Evolutionary conservation across 23 tunicate genomes (phyloP).

Genomic region (Ciona savignyi): DNA sequence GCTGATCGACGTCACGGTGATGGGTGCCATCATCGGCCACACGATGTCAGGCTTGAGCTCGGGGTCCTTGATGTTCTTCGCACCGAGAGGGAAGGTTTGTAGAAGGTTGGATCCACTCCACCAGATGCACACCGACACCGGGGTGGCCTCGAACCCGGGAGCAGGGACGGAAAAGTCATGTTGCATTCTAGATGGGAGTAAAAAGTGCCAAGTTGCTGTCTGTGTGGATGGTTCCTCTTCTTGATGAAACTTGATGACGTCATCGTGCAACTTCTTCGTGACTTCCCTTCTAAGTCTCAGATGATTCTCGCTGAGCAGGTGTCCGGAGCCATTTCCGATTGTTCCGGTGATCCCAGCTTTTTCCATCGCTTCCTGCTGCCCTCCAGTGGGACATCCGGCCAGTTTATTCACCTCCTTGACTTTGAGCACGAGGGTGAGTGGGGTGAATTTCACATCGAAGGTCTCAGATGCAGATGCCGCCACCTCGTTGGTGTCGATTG

Average conservation of each 20-base stretch:
- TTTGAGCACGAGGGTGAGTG: constrained; percentile 31
- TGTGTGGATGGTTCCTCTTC: no score
- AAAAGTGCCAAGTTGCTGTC: constrained; percentile 72
- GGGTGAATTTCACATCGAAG: constrained; percentile 55
- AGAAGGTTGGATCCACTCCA: constrained; percentile 37
- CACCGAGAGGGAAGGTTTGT: constrained; percentile 32
- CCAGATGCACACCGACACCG: constrained; percentile 67
- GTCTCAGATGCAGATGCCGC: constrained; percentile 14
- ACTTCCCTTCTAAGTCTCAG: constrained; percentile 17
- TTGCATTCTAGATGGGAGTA: constrained; percentile 48
- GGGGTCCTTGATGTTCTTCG: constrained; percentile 24
- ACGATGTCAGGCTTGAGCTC: constrained; percentile 70
- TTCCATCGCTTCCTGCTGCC: constrained; percentile 45
- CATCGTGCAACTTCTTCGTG: constrained; percentile 18
- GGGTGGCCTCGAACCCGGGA: constrained; percentile 13
- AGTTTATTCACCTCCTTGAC: constrained; percentile 28
- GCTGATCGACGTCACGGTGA: constrained; percentile 30
- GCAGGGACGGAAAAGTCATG: constrained; percentile 8
- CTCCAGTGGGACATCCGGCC: background rate
- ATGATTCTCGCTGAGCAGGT: constrained; percentile 38
- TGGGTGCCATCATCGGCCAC: constrained; percentile 61
- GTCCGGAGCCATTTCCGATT: constrained; percentile 54
- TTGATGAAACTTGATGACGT: constrained; percentile 22
- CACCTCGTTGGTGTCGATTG: background rate
- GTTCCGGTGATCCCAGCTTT: constrained; percentile 39